phyloP scores from a whole-genome alignment of 1,140 invertebrate genomes.

The Eupeodes corollae region DNA sequence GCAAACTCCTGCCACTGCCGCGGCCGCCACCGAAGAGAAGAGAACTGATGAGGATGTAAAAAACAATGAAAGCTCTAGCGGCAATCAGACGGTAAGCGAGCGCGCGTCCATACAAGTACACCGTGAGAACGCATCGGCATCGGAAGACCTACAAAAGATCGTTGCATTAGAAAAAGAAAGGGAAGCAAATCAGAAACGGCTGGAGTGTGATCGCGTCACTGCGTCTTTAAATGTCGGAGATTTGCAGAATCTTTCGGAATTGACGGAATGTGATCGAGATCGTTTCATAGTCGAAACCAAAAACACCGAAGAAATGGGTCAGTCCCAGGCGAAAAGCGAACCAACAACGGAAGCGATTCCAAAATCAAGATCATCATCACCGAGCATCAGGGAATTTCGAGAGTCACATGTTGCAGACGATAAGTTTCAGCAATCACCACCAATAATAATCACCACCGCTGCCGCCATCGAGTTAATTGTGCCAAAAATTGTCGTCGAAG shows the following conservation, averaged over 20 bases:
- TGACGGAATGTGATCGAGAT: constrained; percentile 1
- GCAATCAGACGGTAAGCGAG: background rate
- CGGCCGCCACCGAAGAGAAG: no score
- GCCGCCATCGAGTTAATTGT: constrained; percentile 11
- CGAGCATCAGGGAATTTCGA: constrained; percentile 27
- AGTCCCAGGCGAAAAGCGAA: constrained; percentile 25
- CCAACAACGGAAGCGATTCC: constrained; percentile 4
- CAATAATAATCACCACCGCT: constrained; percentile 7
- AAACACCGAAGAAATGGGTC: constrained; percentile 22
- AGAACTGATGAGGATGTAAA: no score
- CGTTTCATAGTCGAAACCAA: constrained; percentile 2
- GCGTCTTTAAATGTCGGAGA: background rate
- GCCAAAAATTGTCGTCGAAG: constrained; percentile 28
- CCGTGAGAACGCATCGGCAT: background rate
- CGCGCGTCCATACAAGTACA: background rate
- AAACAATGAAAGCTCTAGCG: background rate
- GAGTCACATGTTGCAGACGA: constrained; percentile 18
- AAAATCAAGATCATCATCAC: constrained; percentile 11
- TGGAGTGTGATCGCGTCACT: background rate
- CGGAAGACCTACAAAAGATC: background rate
- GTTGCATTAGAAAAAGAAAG: background rate
- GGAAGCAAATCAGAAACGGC: background rate
- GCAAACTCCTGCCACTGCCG: no score
- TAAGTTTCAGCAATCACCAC: constrained; percentile 9
- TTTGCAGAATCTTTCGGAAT: background rate